Conservation (phyloP, 2,888 invertebrate genomes). For the Agrotis puta region DNA sequence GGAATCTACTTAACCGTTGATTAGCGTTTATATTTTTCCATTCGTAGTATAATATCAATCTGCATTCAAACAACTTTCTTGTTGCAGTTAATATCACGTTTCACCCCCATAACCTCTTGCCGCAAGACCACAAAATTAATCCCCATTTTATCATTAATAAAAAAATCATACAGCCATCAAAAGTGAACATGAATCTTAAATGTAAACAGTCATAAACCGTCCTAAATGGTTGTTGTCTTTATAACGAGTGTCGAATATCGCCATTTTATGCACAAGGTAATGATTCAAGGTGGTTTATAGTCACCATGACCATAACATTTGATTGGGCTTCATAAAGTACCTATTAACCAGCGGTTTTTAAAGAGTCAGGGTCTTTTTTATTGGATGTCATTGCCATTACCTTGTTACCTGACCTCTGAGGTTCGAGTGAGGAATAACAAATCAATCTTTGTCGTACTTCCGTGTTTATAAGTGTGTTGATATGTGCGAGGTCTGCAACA, state of each 20-base stretch:
- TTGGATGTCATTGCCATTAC: conserved; percentile 46
- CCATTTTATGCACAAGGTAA: conserved; percentile 69
- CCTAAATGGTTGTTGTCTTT: conserved; percentile 74
- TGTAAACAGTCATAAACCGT: conserved; percentile 67
- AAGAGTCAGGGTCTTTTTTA: conserved; percentile 52
- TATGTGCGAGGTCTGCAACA: not conserved
- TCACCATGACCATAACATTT: conserved; percentile 50
- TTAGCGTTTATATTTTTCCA: not conserved
- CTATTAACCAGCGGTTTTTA: conserved; percentile 31
- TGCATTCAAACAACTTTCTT: not conserved
- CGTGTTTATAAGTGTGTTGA: conserved; percentile 5
- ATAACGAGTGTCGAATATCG: conserved; percentile 72
- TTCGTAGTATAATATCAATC: not conserved
- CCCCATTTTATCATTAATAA: conserved; percentile 63
- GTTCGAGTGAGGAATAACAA: conserved; percentile 36
- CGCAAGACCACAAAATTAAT: conserved; percentile 35
- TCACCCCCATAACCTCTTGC: conserved; percentile 23
- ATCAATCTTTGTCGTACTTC: conserved; percentile 36
- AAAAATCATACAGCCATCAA: conserved; percentile 68
- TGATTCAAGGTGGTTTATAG: conserved; percentile 73
- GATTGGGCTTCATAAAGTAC: conserved; percentile 56
- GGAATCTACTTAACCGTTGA: not conserved
- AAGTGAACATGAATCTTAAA: conserved; percentile 67
- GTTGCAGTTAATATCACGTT: not conserved
- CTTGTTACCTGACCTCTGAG: conserved; percentile 46